Percentiles rank a stretch among this genome's conserved stretches.
phyloP scores from a whole-genome alignment of 1,140 invertebrate genomes.

The Psilanteris sp. region DNA sequence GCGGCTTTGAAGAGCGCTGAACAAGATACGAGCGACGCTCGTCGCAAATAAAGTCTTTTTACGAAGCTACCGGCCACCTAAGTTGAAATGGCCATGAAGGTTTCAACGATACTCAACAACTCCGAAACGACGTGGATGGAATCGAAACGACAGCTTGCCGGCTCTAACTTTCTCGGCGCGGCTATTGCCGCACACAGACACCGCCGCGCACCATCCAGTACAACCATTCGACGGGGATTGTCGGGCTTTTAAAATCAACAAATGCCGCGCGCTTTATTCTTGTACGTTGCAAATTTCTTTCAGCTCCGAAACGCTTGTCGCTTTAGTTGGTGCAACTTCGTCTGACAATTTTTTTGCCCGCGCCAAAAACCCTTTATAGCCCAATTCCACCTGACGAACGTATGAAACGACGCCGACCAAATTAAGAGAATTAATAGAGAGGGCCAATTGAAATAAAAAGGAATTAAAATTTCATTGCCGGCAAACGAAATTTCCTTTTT shows the following conservation, averaged over 20 bases:
- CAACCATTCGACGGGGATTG: conserved; percentile 23
- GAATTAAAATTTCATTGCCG: no score
- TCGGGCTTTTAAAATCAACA: conserved; percentile 51
- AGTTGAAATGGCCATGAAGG: conserved; percentile 94
- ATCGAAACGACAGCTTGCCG: conserved; percentile 90
- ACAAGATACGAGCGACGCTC: conserved; percentile 95
- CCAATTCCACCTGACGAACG: conserved; percentile 2
- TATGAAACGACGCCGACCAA: no score
- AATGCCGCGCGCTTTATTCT: conserved; percentile 31
- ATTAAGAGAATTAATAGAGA: no score
- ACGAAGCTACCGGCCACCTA: conserved; percentile 88
- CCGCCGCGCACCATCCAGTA: conserved; percentile 5
- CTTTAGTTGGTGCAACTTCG: conserved; percentile 13
- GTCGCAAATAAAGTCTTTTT: conserved; percentile 92
- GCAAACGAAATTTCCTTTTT: no score
- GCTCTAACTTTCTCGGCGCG: conserved; percentile 86
- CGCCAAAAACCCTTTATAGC: conserved; percentile 4
- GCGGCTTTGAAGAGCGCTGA: conserved; percentile 88
- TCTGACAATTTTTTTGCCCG: background rate
- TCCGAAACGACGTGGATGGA: conserved; percentile 91
- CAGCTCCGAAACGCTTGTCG: conserved; percentile 13
- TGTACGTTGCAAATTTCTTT: conserved; percentile 28
- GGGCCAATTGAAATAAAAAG: no score
- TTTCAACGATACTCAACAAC: conserved; percentile 90
- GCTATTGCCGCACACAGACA: conserved; percentile 56